phyloP scores from a whole-genome alignment of 2,888 invertebrate species.

The Macrosoma leucophasiata region DNA sequence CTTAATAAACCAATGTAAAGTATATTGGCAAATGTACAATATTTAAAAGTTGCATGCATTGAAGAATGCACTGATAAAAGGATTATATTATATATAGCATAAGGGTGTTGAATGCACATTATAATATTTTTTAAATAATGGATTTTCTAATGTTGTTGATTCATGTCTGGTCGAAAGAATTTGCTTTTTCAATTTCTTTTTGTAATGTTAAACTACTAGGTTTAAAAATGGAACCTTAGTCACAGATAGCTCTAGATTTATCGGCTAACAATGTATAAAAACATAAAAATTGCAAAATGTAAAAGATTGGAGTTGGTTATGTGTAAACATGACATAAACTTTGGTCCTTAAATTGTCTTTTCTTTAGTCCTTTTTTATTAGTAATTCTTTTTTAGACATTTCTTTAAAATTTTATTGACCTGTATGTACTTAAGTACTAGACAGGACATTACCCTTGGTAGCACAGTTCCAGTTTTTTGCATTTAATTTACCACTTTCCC shows the following conservation, averaged over 20 bases:
- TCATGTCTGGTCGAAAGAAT: slow-evolving; percentile 44
- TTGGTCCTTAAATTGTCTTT: slow-evolving; percentile 49
- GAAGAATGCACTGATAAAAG: slow-evolving; percentile 39
- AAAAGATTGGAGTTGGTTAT: slow-evolving; percentile 56
- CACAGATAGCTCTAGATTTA: slow-evolving; percentile 57
- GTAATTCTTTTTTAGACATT: too few species aligned
- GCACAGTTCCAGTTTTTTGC: too few species aligned
- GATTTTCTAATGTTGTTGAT: slow-evolving; percentile 60
- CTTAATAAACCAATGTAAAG: slow-evolving; percentile 38
- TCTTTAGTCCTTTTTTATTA: too few species aligned
- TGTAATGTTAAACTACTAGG: slow-evolving; percentile 43
- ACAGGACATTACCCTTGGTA: too few species aligned
- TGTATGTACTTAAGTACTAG: too few species aligned
- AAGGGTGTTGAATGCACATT: slow-evolving; percentile 41
- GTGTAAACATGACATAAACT: slow-evolving; percentile 57
- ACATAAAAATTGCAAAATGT: slow-evolving; percentile 67
- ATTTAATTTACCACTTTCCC: too few species aligned
- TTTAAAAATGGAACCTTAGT: slow-evolving; percentile 56
- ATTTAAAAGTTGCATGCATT: slow-evolving; percentile 31
- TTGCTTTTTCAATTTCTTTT: slow-evolving; percentile 62
- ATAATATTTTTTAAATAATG: slow-evolving; percentile 52
- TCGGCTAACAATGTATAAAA: slow-evolving; percentile 65
- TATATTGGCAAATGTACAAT: slow-evolving; percentile 38
- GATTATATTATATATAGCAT: slow-evolving; percentile 36
- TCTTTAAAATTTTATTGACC: too few species aligned